Evolutionary conservation across 2,888 invertebrate genomes (phyloP), one percentile per base, ranked within the genome.

Genomic region (Aromia moschata): DNA sequence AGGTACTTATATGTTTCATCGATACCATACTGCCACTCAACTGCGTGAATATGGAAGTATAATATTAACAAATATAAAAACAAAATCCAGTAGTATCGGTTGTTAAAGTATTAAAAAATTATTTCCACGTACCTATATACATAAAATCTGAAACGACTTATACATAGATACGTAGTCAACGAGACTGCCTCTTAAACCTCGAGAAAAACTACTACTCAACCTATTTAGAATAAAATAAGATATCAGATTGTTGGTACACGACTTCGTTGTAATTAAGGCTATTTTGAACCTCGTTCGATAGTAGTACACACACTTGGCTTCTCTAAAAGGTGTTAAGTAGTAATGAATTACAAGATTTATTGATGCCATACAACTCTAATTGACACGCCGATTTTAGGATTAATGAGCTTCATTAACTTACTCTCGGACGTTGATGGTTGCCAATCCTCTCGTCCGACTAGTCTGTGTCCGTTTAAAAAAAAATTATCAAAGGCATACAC

Each of bases 221-320:
- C n/a, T 25, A 25, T 25, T 7, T 25, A 7, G 7, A 58, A 40
- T 59, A 63, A 63, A 60, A 60, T 63, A 33, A 60, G 60, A 63
- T 63, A 57, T 60, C 52, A 54, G 63, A 63, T 60, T 55, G 55
- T 47, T 43, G 7, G 55, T 43, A 56, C 62, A 62, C 62, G 58
- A 62, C 55, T 53, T 30, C 36, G 20, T 25, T 36, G 58, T 56
- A 62, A 62, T 62, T 62, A 56, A 53, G 17, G 46, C 52, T 56
- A 59, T 62, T 62, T 58, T 54, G 45, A 54, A 57, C 57, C 54
- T 47, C 55, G 51, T 57, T 17, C 55, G 46, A 53, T 62, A 58
- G 57, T 63, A 58, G 44, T 51, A 43, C 47, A 43, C 44, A 59
- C 61, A 55, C 51, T 59, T 49, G 54, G 53, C 58, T 36, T 46